Conservation (phyloP, 2,113 vertebrate genomes). For the Callithrix jacchus region DNA sequence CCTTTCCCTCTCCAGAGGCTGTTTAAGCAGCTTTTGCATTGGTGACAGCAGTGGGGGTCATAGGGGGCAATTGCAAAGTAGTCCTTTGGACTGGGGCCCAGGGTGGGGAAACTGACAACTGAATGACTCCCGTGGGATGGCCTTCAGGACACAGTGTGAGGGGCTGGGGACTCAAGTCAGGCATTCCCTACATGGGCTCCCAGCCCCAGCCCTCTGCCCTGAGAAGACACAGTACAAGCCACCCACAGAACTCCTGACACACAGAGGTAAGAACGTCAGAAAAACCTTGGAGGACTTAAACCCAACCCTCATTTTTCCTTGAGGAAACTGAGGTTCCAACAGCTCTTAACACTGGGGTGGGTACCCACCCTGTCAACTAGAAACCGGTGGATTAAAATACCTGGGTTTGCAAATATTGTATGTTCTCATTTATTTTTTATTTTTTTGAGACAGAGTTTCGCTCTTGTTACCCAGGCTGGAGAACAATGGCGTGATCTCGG, state of each 20-base stretch:
- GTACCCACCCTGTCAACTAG: not conserved
- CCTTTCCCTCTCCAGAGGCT: not conserved
- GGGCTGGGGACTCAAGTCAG: not conserved
- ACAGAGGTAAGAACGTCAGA: not conserved
- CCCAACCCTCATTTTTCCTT: not conserved
- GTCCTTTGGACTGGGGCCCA: not conserved
- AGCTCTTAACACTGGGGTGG: not conserved
- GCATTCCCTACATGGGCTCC: not conserved
- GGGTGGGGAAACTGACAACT: not conserved
- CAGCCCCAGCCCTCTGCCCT: not conserved
- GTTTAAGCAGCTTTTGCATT: not conserved
- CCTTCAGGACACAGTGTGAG: not conserved
- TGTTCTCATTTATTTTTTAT: too few species aligned
- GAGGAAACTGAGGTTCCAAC: not conserved
- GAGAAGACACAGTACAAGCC: not conserved
- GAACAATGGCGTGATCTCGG: too few species aligned
- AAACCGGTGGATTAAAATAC: not conserved
- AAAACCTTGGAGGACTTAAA: not conserved
- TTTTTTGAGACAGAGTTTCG: too few species aligned
- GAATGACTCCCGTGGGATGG: not conserved
- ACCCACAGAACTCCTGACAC: not conserved
- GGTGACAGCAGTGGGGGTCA: not conserved
- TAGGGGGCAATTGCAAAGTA: not conserved
- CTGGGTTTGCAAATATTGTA: not conserved
- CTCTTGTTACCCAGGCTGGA: too few species aligned